phyloP scores from a whole-genome alignment of 2,888 invertebrate genomes.

The Mythimna ferrago region DNA sequence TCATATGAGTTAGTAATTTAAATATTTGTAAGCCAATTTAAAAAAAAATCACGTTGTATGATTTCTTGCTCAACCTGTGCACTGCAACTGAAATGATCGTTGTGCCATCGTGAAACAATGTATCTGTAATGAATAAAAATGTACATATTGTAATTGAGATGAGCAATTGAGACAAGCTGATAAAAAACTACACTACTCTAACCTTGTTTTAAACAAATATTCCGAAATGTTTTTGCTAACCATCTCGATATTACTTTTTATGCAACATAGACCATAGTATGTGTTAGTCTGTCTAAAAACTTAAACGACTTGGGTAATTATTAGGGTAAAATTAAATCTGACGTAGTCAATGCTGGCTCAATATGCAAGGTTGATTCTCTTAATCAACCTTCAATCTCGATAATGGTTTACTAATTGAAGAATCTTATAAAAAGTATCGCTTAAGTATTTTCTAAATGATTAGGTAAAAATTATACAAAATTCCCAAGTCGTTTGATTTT shows the following conservation, averaged over 20 bases:
- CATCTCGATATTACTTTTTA: constrained; percentile 32
- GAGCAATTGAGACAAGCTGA: not conserved
- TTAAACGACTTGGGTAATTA: no score
- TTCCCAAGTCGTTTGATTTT: no score
- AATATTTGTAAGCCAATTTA: not conserved
- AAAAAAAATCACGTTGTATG: not conserved
- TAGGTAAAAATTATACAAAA: no score
- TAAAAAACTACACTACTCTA: not conserved
- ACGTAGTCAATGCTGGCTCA: no score
- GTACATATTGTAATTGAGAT: constrained; percentile 4
- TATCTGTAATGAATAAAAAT: constrained; percentile 3
- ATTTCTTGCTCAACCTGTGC: not conserved
- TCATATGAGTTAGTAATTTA: not conserved
- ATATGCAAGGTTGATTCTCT: no score
- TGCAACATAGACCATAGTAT: constrained; percentile 19
- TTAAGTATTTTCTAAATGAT: no score
- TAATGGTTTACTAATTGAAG: no score
- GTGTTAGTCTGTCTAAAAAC: no score
- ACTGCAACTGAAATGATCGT: not conserved
- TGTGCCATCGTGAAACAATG: constrained; percentile 13
- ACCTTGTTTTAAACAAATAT: constrained; percentile 1
- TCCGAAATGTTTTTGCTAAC: constrained; percentile 15
- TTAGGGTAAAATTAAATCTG: no score
- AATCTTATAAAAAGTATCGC: no score
- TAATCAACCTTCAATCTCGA: no score